Evolutionary conservation across 2,888 invertebrate species (phyloP).

Genomic region (Psococerastis gibbosa): DNA sequence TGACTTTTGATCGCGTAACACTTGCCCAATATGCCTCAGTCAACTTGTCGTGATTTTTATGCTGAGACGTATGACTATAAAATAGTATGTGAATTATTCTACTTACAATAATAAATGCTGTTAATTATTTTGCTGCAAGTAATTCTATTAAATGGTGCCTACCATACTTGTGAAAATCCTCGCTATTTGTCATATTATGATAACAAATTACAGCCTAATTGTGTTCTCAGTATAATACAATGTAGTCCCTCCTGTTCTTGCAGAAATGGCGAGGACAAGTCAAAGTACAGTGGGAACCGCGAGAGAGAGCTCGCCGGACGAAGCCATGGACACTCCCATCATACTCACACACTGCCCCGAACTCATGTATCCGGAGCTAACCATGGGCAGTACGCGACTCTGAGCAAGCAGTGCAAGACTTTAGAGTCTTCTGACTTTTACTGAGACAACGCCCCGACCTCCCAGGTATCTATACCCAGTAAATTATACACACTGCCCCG

Average conservation of each 20-base stretch:
- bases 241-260: constrained; percentile 11
- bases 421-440: constrained; percentile 85
- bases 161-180: too few species aligned
- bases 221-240: too few species aligned
- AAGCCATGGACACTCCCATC: constrained; percentile 24
- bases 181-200: too few species aligned
- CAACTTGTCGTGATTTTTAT: too few species aligned
- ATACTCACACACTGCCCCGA: constrained; percentile 38
- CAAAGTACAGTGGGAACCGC: constrained; percentile 9
- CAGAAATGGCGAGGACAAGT: constrained; percentile 21
- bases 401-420: constrained; percentile 92
- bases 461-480: constrained; percentile 5
- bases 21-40: too few species aligned
- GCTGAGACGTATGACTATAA: too few species aligned
- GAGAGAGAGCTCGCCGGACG: constrained; percentile 15
- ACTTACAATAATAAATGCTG: too few species aligned
- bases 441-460: constrained; percentile 54
- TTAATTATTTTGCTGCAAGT: too few species aligned
- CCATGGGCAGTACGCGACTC: constrained; percentile 77
- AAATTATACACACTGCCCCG: constrained; percentile 41
- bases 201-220: too few species aligned
- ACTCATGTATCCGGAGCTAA: constrained; percentile 50
- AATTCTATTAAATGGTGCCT: too few species aligned
- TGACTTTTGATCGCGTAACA: too few species aligned
- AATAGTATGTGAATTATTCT: too few species aligned